Evolutionary conservation across 1,140 invertebrate species (phyloP), one percentile per base, ranked within the genome.

Genomic region (Temnothorax curvispinosus): DNA sequence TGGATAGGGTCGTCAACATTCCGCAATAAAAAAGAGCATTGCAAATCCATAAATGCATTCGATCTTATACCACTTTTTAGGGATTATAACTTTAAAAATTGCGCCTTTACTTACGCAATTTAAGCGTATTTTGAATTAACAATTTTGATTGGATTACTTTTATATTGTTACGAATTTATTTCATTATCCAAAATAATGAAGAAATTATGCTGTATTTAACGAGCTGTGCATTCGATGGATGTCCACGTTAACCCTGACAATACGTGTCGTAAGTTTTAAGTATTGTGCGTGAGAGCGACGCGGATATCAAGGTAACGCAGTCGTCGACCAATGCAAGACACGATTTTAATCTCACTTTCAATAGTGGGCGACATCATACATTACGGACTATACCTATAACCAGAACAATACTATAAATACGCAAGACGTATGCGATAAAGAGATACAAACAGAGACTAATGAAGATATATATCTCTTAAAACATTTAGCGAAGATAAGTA

Each of bases 291-390:
- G 27, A 74, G 67, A 82, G 80, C 15, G 52, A 74, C 21, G 72
- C 13, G 54, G 13, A 84, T 52, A 74, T 1, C 78, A 54, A 89
- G 54, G 38, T 71, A 88, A 88, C 88, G 78, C 56, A 85, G 72
- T 89, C 67, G 80, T 44, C 85, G 32, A 44, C 21, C 54, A 52
- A 76, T 84, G 38, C 44, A 86, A 65, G 50, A 85, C 38, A 52
- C 35, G 35, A 85, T 84, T 75, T 72, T 52, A 41, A 76, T 89
- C 80, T 88, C 87, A 88, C 88, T 89, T 88, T 89, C 87, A 81
- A 52, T 32, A 54, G 54, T 84, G 44, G 77, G 69, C 86, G 86
- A 75, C 50, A 50, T 56, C 5, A 27, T 41, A 38, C 41, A 54
- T 18, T 47, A 44, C 54, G 13, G 15, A 74, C 9, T 27, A 41